phyloP scores from a whole-genome alignment of 2,888 invertebrate species.

The Phorcus lineatus region DNA sequence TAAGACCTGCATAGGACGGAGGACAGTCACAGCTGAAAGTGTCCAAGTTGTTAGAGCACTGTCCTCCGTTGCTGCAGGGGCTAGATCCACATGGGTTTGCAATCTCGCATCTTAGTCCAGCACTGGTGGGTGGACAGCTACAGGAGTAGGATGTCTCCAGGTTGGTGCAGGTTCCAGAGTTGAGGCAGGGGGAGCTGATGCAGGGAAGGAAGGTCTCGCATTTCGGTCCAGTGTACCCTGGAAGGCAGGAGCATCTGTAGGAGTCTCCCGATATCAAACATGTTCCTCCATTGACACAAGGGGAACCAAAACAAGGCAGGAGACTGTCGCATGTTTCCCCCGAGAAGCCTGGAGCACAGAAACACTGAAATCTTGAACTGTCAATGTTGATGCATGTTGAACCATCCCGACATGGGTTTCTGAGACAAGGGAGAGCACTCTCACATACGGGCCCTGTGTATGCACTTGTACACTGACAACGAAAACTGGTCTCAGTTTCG shows the following conservation, averaged over 20 bases:
- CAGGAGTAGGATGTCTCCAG: constrained; percentile 48
- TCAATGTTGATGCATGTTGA: constrained; percentile 34
- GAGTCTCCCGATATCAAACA: constrained; percentile 40
- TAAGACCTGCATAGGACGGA: constrained; percentile 43
- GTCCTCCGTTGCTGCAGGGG: constrained; percentile 51
- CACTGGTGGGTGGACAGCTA: constrained; percentile 49
- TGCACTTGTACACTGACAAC: constrained; percentile 43
- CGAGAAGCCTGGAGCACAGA: constrained; percentile 39
- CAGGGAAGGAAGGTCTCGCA: constrained; percentile 43
- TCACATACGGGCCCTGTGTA: constrained; percentile 52
- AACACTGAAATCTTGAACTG: constrained; percentile 30
- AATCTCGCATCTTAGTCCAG: constrained; percentile 44
- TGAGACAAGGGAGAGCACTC: constrained; percentile 32
- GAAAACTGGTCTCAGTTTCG: constrained; percentile 34
- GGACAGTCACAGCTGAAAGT: constrained; percentile 45
- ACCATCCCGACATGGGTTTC: constrained; percentile 36
- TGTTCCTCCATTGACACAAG: constrained; percentile 52
- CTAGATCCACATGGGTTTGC: constrained; percentile 46
- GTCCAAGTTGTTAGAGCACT: constrained; percentile 38
- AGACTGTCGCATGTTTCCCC: constrained; percentile 42
- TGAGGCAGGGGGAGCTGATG: constrained; percentile 53
- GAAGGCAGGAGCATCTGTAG: constrained; percentile 39
- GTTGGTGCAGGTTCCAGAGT: constrained; percentile 53
- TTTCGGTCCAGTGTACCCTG: constrained; percentile 34
- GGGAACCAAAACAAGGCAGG: constrained; percentile 46